These are phyloP conservation scores for Tenebrosternarchus preto DNA, from an alignment of 2,113 vertebrate species.

Conservation along the genomic window DNA sequence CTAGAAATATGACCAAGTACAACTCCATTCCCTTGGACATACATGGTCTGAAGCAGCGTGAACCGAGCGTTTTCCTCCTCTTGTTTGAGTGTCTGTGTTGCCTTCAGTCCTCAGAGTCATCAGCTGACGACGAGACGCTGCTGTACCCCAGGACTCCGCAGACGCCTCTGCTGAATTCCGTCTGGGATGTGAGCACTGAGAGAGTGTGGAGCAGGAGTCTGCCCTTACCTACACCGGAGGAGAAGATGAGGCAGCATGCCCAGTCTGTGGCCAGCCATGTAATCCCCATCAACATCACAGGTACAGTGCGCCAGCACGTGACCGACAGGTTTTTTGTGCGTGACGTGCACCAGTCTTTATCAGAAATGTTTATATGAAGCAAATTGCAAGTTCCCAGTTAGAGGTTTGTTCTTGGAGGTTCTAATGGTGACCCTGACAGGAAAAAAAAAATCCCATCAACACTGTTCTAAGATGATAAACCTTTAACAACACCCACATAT, in stretches of 20 bases:
- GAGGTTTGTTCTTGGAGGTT: too few species aligned
- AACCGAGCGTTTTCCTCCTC: neutral
- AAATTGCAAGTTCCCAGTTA: too few species aligned
- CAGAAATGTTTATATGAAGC: too few species aligned
- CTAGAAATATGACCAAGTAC: conserved; percentile 41
- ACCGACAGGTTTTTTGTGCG: too few species aligned
- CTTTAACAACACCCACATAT: too few species aligned
- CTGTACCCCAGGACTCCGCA: conserved; percentile 74
- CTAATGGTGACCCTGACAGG: too few species aligned
- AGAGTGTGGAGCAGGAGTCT: conserved; percentile 80
- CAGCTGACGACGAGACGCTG: conserved; percentile 83
- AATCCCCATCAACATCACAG: conserved; percentile 93
- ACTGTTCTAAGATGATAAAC: too few species aligned
- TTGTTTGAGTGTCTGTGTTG: conserved; percentile 42
- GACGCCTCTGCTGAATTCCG: conserved; percentile 77
- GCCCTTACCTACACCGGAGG: conserved; percentile 91
- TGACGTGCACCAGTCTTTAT: neutral
- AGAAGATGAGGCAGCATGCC: conserved; percentile 89
- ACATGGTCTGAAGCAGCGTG: conserved; percentile 1
- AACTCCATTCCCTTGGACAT: conserved; percentile 31
- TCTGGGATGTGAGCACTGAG: conserved; percentile 74
- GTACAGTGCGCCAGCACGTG: conserved; percentile 72
- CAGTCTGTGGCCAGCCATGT: conserved; percentile 82
- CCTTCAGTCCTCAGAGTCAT: conserved; percentile 78
- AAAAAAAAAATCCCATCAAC: too few species aligned